Conservation (phyloP, 2,888 invertebrate species). For the Lasioglossum figueresi region DNA sequence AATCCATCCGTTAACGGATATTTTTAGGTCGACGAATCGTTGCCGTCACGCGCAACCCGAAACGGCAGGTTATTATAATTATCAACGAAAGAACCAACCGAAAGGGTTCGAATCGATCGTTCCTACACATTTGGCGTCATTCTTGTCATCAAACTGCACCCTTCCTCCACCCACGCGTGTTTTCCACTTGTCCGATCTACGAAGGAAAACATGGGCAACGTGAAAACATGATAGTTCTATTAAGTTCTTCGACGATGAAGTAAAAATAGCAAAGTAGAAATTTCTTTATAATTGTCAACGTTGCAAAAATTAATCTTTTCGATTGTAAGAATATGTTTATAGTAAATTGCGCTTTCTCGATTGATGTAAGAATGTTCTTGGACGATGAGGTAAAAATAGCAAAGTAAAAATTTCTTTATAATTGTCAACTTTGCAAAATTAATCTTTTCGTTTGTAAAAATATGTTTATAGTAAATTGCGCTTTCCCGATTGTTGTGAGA, state of each 20-base stretch:
- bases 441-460: too few species aligned
- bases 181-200: not conserved
- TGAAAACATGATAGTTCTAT: not conserved
- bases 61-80: conserved; percentile 10
- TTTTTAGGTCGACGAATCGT: conserved; percentile 29
- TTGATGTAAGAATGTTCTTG: too few species aligned
- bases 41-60: conserved; percentile 17
- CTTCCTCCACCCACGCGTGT: not conserved
- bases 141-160: not conserved
- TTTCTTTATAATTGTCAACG: too few species aligned
- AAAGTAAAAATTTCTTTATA: too few species aligned
- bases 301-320: too few species aligned
- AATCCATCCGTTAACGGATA: conserved; percentile 15
- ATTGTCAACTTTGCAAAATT: too few species aligned
- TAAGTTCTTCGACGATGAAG: not conserved
- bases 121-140: not conserved
- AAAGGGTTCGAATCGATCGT: conserved; percentile 13
- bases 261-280: not conserved
- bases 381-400: too few species aligned
- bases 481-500: not conserved
- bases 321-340: too few species aligned
- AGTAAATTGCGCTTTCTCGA: too few species aligned
- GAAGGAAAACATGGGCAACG: not conserved
- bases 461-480: too few species aligned
- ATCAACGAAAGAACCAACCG: not conserved